phyloP scores from a whole-genome alignment of 2,888 invertebrate genomes.

The Melikaiella ostensackeni region DNA sequence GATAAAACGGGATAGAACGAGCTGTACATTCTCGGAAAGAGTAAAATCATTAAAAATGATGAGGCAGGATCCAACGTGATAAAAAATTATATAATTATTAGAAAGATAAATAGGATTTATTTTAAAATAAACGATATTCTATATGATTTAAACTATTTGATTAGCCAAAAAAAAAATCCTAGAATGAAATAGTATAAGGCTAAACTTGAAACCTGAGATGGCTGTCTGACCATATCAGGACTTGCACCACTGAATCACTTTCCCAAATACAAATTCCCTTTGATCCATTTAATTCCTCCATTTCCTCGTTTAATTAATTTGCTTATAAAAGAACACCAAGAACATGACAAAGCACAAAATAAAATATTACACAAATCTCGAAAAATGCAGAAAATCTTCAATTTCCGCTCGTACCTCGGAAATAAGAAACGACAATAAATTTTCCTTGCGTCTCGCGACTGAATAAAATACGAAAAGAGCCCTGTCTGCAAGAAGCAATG shows the following conservation, averaged over 20 bases:
- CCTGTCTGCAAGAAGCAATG: conserved; percentile 9
- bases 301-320: background rate
- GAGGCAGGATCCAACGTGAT: too few relatives aligned
- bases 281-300: too few relatives aligned
- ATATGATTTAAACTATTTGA: too few relatives aligned
- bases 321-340: background rate
- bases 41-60: too few relatives aligned
- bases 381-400: background rate
- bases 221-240: background rate
- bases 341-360: background rate
- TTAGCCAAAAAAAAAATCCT: too few relatives aligned
- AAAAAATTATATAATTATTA: too few relatives aligned
- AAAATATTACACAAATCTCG: background rate
- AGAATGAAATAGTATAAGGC: background rate
- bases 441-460: conserved; percentile 1
- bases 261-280: background rate
- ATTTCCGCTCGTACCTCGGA: background rate
- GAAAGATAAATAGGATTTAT: too few relatives aligned
- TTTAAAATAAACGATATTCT: too few relatives aligned
- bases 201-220: background rate
- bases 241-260: conserved; percentile 3
- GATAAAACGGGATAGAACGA: too few relatives aligned
- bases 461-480: conserved; percentile 22
- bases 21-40: too few relatives aligned
- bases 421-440: background rate